Base-by-base conservation (phyloP, 2,797 vertebrate genomes). In the Chrosomus eos region DNA sequence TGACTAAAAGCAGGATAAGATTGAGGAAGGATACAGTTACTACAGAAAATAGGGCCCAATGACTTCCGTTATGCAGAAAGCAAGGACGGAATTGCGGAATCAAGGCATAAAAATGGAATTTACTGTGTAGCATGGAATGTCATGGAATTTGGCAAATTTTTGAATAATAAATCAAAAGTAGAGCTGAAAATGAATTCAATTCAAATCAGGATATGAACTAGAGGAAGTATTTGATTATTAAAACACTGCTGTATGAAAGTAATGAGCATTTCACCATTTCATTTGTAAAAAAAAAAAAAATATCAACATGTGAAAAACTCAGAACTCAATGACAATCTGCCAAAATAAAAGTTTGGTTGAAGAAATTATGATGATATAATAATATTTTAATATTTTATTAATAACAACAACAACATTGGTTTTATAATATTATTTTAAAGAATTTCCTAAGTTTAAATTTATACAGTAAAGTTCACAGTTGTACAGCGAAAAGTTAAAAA, bases 1-100 rank as follows among this genome's bases (percentile, higher is more conserved):
- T 90, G 79, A 62, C 68, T n/a, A 62, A 77, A 88, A 85, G 71
- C 89, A 83, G 86, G 75, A 81, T 82, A 53, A n/a, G 18, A 66
- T 45, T 81, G 68, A 4, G 51, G 66, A 79, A 78, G 84, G 48
- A 75, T 67, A 36, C 26, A 53, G 19, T 36, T 45, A 51, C 36
- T 43, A 16, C 67, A 71, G 74, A 70, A 48, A 79, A 23, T 5
- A 48, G 14, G 62, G 60, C 14, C 10, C 43, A 40, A 23, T 78
- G 13, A 58, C n/a, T 58, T 38, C 3, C 10, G 11, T 13, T 10
- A 53, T 53, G 45, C 72, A 33, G 71, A 73, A 73, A 19, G n/a
- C 40, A 48, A 62, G n/a, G 8, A 21, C 8, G 1, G 48, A 55
- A 51, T 53, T 5, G 2, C 3, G 5, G 16, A 48, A 48, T 48